Evolutionary conservation across 2,888 invertebrate species (phyloP).

Genomic region (Cephus pygmeus): DNA sequence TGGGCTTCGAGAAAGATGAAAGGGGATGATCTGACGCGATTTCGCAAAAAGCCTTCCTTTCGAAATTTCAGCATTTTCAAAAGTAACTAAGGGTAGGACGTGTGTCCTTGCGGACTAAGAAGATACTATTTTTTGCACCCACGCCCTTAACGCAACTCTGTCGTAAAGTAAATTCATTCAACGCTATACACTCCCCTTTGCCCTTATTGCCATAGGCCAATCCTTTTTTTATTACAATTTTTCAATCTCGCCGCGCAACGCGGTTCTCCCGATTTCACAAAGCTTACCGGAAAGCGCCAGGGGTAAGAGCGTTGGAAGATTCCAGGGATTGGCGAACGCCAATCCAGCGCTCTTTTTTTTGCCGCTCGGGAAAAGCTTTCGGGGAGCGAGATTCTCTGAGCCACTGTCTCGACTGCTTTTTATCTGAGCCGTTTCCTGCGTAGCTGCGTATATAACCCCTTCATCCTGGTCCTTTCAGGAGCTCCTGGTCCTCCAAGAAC

Average conservation of each 20-base stretch:
- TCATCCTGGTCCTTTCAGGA: slow-evolving; percentile 13
- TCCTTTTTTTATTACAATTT: slow-evolving; percentile 52
- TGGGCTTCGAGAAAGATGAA: not conserved
- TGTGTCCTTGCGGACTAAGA: not conserved
- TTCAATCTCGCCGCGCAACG: slow-evolving; percentile 42
- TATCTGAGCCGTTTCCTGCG: not conserved
- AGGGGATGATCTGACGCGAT: not conserved
- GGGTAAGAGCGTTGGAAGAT: not conserved
- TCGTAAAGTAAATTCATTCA: slow-evolving; percentile 43
- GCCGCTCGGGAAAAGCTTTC: not conserved
- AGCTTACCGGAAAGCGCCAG: slow-evolving; percentile 12
- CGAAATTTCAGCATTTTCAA: not conserved
- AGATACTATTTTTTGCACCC: not conserved
- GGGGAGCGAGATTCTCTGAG: not conserved
- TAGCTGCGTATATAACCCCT: slow-evolving; percentile 5
- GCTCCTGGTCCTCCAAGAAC: not conserved
- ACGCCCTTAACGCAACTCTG: not conserved
- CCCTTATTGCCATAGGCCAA: slow-evolving; percentile 14
- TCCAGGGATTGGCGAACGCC: not conserved
- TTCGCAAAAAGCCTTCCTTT: not conserved
- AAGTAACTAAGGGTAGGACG: not conserved
- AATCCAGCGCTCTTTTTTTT: not conserved
- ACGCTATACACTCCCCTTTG: slow-evolving; percentile 17
- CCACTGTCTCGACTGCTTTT: not conserved
- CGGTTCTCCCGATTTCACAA: slow-evolving; percentile 37